Evolutionary conservation across 2,888 invertebrate species (phyloP).

Genomic region (Homarus gammarus): DNA sequence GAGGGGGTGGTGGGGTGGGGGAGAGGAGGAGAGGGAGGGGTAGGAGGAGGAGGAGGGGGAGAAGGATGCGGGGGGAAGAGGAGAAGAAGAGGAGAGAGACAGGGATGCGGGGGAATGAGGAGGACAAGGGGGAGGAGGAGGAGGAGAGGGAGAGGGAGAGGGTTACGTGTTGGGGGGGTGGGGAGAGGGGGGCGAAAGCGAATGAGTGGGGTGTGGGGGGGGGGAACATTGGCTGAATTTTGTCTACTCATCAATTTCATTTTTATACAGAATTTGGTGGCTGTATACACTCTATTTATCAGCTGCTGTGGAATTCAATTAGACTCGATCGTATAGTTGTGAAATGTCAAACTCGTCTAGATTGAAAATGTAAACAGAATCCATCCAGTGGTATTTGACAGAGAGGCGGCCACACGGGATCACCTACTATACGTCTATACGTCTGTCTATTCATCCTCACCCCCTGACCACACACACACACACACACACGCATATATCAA

Average conservation of each 20-base stretch:
- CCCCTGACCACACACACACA: no score
- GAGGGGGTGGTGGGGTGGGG: background rate
- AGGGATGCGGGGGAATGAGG: background rate
- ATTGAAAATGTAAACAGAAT: background rate
- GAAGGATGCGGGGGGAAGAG: background rate
- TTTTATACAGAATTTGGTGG: background rate
- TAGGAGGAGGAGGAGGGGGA: background rate
- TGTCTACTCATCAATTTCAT: no score
- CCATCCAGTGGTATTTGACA: no score
- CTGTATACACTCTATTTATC: background rate
- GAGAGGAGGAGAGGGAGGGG: background rate
- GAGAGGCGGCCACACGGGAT: no score
- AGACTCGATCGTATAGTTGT: background rate
- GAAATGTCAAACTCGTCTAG: slow-evolving; percentile 13
- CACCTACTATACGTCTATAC: no score
- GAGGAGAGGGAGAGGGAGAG: background rate
- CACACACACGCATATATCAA: no score
- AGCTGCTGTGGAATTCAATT: background rate
- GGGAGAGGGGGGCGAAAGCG: background rate
- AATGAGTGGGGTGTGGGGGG: background rate
- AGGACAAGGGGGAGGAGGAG: background rate
- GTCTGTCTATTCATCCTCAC: no score
- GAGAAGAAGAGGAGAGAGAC: background rate
- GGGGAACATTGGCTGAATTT: background rate
- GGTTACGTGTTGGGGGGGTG: background rate